These are phyloP conservation scores for Cataglyphis livida DNA, from an alignment of 2,888 invertebrate species.

Conservation along the genomic window DNA sequence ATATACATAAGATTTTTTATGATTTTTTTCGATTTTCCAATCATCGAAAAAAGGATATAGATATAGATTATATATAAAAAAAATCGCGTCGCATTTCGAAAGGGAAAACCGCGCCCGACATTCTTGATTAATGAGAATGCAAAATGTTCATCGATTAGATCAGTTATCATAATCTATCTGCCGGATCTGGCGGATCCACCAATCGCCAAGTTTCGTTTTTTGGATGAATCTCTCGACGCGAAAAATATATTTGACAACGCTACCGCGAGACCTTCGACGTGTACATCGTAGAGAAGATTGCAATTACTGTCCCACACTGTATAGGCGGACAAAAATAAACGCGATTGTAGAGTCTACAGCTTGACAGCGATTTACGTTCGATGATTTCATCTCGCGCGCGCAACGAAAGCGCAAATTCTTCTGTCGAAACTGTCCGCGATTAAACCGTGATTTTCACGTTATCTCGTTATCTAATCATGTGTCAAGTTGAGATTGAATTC, in stretches of 20 bases:
- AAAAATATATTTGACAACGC: conserved; percentile 32
- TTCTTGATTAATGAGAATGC: conserved; percentile 7
- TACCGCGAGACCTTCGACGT: conserved; percentile 11
- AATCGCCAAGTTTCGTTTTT: background rate
- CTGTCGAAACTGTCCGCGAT: background rate
- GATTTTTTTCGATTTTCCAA: background rate
- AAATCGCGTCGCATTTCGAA: background rate
- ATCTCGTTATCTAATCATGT: background rate
- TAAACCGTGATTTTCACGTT: background rate
- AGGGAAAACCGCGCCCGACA: background rate
- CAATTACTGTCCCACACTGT: conserved; percentile 23
- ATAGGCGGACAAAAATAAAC: conserved; percentile 37
- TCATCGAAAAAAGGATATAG: background rate
- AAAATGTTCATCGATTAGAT: conserved; percentile 42
- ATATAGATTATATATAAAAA: background rate
- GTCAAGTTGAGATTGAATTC: background rate
- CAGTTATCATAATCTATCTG: conserved; percentile 29
- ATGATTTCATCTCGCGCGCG: conserved; percentile 15
- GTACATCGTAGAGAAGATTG: conserved; percentile 10
- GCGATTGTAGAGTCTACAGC: background rate
- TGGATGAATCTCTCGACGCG: background rate
- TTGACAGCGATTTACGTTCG: conserved; percentile 22
- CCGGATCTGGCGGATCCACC: background rate
- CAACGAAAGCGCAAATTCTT: background rate
- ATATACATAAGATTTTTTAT: background rate